phyloP scores from a whole-genome alignment of 2,113 vertebrate genomes.

The Mionectes macconnelli region DNA sequence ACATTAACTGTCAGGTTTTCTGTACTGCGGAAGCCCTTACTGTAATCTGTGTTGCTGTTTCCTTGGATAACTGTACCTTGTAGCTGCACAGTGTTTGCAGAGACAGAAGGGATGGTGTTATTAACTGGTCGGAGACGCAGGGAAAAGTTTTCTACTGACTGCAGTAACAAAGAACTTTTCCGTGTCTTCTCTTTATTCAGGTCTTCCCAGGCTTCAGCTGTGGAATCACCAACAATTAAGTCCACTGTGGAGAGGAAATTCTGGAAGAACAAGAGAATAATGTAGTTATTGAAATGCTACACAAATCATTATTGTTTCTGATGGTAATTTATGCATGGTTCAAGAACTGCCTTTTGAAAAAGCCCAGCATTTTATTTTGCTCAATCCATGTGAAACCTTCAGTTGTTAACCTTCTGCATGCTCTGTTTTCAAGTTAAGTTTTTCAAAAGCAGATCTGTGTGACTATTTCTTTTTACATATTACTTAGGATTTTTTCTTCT shows the following conservation, averaged over 20 bases:
- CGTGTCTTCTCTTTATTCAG: background rate
- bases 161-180: constrained; percentile 67
- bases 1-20: constrained; percentile 54
- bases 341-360: background rate
- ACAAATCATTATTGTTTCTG: background rate
- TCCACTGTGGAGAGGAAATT: constrained; percentile 73
- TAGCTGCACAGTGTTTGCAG: constrained; percentile 62
- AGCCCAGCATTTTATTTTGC: background rate
- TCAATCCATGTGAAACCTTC: background rate
- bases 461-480: background rate
- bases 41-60: background rate
- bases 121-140: background rate
- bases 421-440: background rate
- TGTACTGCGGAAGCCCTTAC: constrained; percentile 22
- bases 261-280: constrained; percentile 71
- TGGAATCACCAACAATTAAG: constrained; percentile 64
- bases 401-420: background rate
- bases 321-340: background rate
- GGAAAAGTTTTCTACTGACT: constrained; percentile 75
- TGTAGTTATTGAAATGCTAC: background rate
- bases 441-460: background rate
- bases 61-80: constrained; percentile 4
- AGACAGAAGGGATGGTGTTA: background rate
- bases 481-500: background rate
- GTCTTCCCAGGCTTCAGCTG: background rate